Evolutionary conservation across 2,888 invertebrate species (phyloP), one percentile per base, ranked within the genome.

Genomic region (Pseudococcus longispinus): DNA sequence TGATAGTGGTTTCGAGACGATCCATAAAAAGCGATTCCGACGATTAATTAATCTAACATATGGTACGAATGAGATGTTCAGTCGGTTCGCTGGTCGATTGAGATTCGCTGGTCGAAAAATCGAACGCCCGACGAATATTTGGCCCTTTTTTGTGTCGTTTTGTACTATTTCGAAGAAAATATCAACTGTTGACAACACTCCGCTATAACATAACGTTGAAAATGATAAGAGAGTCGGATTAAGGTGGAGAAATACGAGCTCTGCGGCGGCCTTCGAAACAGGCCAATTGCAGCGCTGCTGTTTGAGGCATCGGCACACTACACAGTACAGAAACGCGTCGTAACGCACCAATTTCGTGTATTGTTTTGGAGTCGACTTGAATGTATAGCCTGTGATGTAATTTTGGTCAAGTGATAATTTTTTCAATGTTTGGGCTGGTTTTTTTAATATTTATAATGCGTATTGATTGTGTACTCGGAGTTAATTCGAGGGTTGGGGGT

Each of bases 121-220:
- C 29, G 29, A 70, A 70, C 29, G 5, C 60, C 1, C 15, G 18
- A 29, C 70, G 29, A 26, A 65, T 65, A 51, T 23, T 60, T 60
- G 60, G 23, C 60, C 60, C 9, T 60, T 60, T 60, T 23, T 37
- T 9, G 37, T 6, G 2, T 5, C 37, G 37, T 37, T 8, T 60
- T 60, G 2, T 60, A 1, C 9, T 60, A 60, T 13, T 80, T 42
- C 42, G 42, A 80, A 80, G 37, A 6, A 42, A 37, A 42, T 80
- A 80, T 80, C 77, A 80, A 80, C 77, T 80, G 77, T 80, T 80
- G 77, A 80, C 77, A 80, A 80, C 37, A 80, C 37, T 42, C 9
- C 11, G 20, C 37, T 29, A 23, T 60, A 46, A 37, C 37, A 37
- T 13, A 15, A 55, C 60, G 60, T 23, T 9, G 32, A 29, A 70